phyloP scores from a whole-genome alignment of 2,113 vertebrate genomes.

The Carlito syrichta region DNA sequence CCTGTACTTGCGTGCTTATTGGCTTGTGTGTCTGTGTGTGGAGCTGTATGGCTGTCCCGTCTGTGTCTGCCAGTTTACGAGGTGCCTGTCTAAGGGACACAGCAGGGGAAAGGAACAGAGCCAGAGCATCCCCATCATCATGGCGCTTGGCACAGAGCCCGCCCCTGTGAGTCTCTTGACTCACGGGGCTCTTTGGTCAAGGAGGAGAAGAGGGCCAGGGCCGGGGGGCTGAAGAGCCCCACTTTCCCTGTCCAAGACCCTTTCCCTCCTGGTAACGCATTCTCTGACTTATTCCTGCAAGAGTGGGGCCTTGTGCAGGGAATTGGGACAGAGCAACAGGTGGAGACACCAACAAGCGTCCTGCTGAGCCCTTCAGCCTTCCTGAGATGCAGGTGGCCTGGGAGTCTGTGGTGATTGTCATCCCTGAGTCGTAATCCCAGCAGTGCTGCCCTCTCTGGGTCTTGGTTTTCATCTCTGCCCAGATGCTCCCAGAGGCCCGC shows the following conservation, averaged over 20 bases:
- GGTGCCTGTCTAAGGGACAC: neutral
- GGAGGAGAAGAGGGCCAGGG: constrained; percentile 61
- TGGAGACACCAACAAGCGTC: neutral
- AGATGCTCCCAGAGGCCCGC: neutral
- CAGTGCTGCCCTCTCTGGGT: neutral
- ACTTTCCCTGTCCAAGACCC: constrained; percentile 50
- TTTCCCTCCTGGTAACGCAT: neutral
- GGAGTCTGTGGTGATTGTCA: neutral
- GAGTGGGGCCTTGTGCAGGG: neutral
- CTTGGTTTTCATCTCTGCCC: neutral
- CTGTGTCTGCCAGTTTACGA: neutral
- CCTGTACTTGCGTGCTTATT: neutral
- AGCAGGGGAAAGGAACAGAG: neutral
- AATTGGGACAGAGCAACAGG: neutral
- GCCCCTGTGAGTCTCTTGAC: constrained; percentile 55
- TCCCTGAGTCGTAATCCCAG: neutral
- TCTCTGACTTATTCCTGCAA: neutral
- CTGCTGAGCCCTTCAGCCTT: neutral
- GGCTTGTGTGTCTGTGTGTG: neutral
- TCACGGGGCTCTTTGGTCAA: constrained; percentile 48
- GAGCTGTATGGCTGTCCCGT: neutral
- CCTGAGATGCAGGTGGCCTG: neutral
- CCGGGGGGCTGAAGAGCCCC: constrained; percentile 36
- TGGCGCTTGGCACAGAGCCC: neutral
- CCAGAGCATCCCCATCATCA: neutral